Evolutionary conservation across 1,140 invertebrate species (phyloP), one percentile per base, ranked within the genome.

Genomic region (Cepaea nemoralis): DNA sequence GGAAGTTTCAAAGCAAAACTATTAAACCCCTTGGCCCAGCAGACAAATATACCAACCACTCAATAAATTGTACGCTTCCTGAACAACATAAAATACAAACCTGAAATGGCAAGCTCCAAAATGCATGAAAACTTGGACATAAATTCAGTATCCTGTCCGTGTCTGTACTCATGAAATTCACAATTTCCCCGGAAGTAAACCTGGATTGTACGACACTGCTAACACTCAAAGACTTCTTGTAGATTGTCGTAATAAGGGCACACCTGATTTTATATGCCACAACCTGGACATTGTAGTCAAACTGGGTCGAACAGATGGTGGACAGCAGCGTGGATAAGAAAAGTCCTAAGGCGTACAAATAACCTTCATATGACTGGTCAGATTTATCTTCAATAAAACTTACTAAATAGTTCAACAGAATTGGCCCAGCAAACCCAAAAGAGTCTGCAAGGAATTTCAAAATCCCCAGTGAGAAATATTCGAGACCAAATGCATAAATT

Each of bases 141-240:
- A 97, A 96, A 91, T 99, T 99, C 0, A 98, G 95, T 84, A 99
- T 96, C 85, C 98, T 93, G 88, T 98, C 97, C 0, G 95, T 95
- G 91, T 99, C 98, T 0, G 96, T 98, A 42, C 96, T 98, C 95
- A 99, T 98, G 86, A 97, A 97, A 92, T 99, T 99, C 0, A 98
- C 94, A 39, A 99, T 95, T 93, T 99, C 95, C 0, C 97, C 97
- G 83, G 94, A 93, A 77, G 94, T 94, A 90, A 95, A 96, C 27
- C 86, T 85, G 35, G 88, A 84, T 42, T 89, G 77, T 2, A 86
- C 82, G 10, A 90, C 89, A 59, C 83, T 87, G 59, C 80, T 87
- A 16, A 89, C 86, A 19, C 84, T 84, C 12, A 93, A 80, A 3
- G 95, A 94, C 92, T 99, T 99, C 76, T 94, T 93, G 87, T 99